phyloP scores from a whole-genome alignment of 2,113 vertebrate genomes.

The Morphnarchus princeps region DNA sequence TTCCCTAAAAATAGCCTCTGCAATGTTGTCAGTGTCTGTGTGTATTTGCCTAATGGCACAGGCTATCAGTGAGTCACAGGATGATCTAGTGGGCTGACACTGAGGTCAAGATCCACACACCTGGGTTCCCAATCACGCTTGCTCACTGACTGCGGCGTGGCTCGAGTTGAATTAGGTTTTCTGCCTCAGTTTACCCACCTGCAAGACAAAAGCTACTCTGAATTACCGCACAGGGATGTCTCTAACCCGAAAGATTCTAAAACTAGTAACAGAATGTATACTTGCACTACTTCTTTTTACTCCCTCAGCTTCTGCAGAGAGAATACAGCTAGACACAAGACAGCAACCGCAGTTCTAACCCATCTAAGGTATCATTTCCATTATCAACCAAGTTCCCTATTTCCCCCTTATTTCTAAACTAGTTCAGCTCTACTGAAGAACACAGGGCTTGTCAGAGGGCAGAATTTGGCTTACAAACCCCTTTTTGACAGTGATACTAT shows the following conservation, averaged over 20 bases:
- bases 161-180: background rate
- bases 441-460: background rate
- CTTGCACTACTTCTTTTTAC: background rate
- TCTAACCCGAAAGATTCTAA: background rate
- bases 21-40: background rate
- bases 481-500: background rate
- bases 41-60: background rate
- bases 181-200: slow-evolving; percentile 9
- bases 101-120: background rate
- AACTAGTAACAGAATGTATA: background rate
- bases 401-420: background rate
- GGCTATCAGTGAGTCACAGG: background rate
- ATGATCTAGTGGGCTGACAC: background rate
- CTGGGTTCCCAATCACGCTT: background rate
- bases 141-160: rapidly evolving
- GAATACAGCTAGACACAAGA: background rate
- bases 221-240: background rate
- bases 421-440: background rate
- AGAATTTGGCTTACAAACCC: background rate
- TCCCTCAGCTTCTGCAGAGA: background rate
- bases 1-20: background rate
- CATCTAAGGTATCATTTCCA: background rate
- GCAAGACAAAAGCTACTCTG: background rate
- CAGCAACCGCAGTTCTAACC: background rate
- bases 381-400: background rate